phyloP scores from a whole-genome alignment of 1,140 invertebrate species.

The Danaus melanippus region DNA sequence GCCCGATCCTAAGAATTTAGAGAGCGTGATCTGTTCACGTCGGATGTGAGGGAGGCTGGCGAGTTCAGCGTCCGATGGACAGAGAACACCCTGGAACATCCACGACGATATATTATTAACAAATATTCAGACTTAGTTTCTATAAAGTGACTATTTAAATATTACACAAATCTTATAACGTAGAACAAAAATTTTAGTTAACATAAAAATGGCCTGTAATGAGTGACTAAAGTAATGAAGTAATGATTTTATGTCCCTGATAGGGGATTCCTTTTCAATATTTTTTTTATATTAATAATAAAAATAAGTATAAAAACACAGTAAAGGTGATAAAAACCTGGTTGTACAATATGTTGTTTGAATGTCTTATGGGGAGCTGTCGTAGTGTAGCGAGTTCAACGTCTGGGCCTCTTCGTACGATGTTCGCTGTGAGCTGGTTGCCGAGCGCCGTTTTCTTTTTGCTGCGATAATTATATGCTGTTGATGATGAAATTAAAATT shows the following conservation, averaged over 20 bases:
- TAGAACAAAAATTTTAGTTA: no score
- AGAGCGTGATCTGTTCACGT: constrained; percentile 84
- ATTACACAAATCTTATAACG: no score
- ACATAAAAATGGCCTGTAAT: no score
- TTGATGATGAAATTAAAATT: no score
- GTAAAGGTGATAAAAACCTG: constrained; percentile 35
- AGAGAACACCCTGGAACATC: constrained; percentile 36
- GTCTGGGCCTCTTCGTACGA: constrained; percentile 75
- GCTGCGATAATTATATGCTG: constrained; percentile 64
- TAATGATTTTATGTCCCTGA: no score
- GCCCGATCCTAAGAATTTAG: constrained; percentile 93
- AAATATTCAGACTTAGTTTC: no score
- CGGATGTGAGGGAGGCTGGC: constrained; percentile 87
- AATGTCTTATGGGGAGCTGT: constrained; percentile 84
- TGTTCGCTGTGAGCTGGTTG: constrained; percentile 32
- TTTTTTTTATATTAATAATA: no score
- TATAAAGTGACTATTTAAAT: no score
- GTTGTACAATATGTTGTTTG: constrained; percentile 86
- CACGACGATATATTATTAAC: not conserved
- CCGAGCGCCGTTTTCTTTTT: constrained; percentile 74
- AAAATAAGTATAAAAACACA: no score
- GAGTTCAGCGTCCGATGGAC: constrained; percentile 67
- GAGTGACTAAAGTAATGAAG: no score
- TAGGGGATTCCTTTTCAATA: no score
- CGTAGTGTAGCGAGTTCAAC: constrained; percentile 90